Conservation (phyloP, 2,113 vertebrate genomes). For the Urocolius indicus region DNA sequence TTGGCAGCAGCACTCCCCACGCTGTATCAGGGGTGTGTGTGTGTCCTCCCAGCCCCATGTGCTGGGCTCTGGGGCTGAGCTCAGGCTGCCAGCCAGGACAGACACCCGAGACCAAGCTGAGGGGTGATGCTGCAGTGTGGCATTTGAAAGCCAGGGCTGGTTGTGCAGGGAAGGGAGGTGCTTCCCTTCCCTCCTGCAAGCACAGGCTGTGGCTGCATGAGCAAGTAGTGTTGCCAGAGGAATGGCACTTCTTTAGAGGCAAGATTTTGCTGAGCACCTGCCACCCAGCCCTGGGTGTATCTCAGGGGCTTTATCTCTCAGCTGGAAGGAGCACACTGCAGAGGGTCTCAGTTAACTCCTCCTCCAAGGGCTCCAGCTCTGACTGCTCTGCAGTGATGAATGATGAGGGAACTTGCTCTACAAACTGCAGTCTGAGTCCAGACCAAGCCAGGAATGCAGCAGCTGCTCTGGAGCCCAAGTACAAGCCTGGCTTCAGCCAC, state of each 20-base stretch:
- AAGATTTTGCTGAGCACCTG: not conserved
- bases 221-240: not conserved
- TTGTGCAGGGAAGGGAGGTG: not conserved
- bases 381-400: not conserved
- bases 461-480: not conserved
- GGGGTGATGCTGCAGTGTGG: not conserved
- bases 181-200: no score
- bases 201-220: no score
- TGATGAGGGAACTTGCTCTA: not conserved
- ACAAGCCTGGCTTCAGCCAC: not conserved
- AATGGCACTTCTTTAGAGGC: not conserved
- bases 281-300: rapidly evolving
- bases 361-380: not conserved
- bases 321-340: not conserved
- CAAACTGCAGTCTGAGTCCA: not conserved
- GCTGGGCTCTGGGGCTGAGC: not conserved
- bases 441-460: not conserved
- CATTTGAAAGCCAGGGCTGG: no score
- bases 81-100: not conserved
- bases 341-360: rapidly evolving
- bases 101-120: not conserved
- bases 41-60: no score
- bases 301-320: not conserved
- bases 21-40: no score
- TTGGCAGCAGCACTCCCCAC: no score